Percentiles rank a stretch among this genome's conserved stretches.
Evolutionary conservation across 2,113 vertebrate species (phyloP).

Genomic region (Hiodon tergisus): DNA sequence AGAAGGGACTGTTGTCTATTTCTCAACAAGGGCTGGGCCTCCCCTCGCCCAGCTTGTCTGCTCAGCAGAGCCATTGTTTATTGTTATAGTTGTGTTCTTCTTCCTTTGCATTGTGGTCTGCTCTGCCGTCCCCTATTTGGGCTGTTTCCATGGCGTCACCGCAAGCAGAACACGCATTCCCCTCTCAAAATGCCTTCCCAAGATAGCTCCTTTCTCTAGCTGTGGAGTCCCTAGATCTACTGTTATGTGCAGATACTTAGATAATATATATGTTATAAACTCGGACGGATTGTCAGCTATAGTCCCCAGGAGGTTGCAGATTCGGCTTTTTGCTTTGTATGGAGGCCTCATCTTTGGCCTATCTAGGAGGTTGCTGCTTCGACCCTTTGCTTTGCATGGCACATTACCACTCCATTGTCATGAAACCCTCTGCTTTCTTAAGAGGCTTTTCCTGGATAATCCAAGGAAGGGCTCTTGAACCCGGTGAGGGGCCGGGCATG

Average conservation of each 20-base stretch:
- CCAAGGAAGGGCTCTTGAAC: background rate
- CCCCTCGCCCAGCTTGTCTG: too few relatives aligned
- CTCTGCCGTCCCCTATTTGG: background rate
- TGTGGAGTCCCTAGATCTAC: too few relatives aligned
- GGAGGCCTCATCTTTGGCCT: background rate
- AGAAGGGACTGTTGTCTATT: too few relatives aligned
- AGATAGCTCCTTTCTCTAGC: background rate
- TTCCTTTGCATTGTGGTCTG: background rate
- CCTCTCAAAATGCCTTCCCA: background rate
- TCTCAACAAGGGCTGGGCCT: too few relatives aligned
- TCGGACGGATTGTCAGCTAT: background rate
- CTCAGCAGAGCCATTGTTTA: background rate
- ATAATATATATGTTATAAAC: too few relatives aligned
- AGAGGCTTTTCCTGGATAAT: background rate
- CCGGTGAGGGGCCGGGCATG: background rate
- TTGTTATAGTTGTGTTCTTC: background rate
- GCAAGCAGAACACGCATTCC: background rate
- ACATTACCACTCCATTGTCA: background rate
- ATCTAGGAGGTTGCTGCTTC: background rate
- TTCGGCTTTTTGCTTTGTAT: too few relatives aligned
- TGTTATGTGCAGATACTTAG: too few relatives aligned
- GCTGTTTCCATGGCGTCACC: background rate
- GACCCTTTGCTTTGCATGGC: background rate
- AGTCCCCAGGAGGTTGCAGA: background rate
- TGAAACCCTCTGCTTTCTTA: background rate